Base-by-base conservation (phyloP, 2,113 vertebrate genomes). In the Lethenteron reissneri region DNA sequence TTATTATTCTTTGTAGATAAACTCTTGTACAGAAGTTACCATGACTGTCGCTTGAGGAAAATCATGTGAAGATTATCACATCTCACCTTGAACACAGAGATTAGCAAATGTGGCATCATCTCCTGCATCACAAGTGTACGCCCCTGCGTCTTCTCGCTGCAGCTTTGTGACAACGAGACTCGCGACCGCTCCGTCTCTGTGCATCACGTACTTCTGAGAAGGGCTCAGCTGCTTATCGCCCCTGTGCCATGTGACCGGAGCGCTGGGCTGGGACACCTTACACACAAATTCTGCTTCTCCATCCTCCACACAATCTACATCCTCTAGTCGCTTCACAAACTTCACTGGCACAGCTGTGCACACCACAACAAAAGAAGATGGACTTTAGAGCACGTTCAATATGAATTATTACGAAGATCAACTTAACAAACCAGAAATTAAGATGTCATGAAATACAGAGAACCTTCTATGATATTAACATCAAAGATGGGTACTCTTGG, bases 181-280 rank as follows among this genome's bases (percentile, higher is more conserved):
- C 11, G 11, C 11, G n/a, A 17, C 64, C n/a, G n/a, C 25, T n/a
- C 64, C 64, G 0, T 78, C 80, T 74, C 82, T 77, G 73, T 79
- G 80, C 74, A 92, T 82, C 72, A 88, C 86, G 0, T 89, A 87
- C 76, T 87, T 90, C 75, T 88, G 81, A 58, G 85, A 81, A 0
- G 72, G 19, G 1, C 56, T 80, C 17, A 97, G 78, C 4, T 80
- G 71, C 0, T 59, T 62, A 0, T 80, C 80, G 15, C 81, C 84
- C 72, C 85, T 86, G 71, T 75, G 76, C 85, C 84, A 86, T 58
- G 80, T 79, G 70, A 86, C 84, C 12, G 70, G 57, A 56, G 72
- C 73, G 0, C 11, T 58, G 58, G 79, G 69, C 70, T 82, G 81
- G 0, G 79, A 80, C 57, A 82, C 70, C 74, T 81, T 77, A 72